Conservation (phyloP, 2,797 vertebrate species). For the Parotocinclus haroldoi region DNA sequence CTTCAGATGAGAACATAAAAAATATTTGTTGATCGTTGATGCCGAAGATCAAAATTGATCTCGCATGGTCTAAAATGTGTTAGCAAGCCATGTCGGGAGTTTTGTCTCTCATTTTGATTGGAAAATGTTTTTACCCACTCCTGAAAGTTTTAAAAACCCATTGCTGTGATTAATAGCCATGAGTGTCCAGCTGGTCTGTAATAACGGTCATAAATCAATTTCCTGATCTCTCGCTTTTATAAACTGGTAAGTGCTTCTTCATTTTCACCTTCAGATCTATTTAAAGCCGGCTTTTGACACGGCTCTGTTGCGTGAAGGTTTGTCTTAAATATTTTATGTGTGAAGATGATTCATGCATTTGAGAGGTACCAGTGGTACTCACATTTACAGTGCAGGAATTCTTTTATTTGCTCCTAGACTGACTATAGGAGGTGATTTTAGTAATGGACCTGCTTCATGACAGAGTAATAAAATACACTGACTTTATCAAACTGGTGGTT, state of each 20-base stretch:
- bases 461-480: background rate
- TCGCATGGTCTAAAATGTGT: no score
- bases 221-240: slow-evolving; percentile 21
- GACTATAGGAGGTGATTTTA: no score
- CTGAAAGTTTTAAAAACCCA: slow-evolving; percentile 8
- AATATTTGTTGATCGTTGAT: no score
- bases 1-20: no score
- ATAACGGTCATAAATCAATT: slow-evolving; percentile 36
- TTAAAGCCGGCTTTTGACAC: slow-evolving; percentile 3
- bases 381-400: no score
- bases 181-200: slow-evolving; percentile 21
- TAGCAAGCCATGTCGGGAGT: no score
- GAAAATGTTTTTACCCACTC: slow-evolving; percentile 16
- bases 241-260: background rate
- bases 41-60: no score
- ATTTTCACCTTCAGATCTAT: slow-evolving; percentile 3
- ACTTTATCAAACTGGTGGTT: slow-evolving; percentile 18
- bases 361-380: no score
- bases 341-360: no score
- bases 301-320: background rate
- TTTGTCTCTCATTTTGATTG: background rate
- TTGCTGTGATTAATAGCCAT: slow-evolving; percentile 22
- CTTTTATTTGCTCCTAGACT: no score
- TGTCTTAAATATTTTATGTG: no score
- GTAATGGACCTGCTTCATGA: no score